A percentile compares a stretch with the other conserved stretches of the same genome.
Evolutionary conservation across 2,797 vertebrate genomes (phyloP).

Genomic region (Neosalanx taihuensis): DNA sequence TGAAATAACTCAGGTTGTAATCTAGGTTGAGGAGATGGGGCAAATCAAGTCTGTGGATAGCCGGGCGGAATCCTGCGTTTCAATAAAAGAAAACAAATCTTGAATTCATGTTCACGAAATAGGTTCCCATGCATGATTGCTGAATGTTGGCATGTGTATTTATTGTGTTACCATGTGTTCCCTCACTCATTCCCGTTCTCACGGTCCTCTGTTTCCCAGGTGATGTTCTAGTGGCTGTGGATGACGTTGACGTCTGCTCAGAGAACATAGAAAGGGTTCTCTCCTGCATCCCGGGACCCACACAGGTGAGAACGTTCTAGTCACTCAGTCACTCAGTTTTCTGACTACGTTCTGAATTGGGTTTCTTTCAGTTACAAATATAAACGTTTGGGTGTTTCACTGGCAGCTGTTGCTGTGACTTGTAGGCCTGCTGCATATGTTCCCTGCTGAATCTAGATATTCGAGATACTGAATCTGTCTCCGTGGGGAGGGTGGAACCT

Average conservation of each 20-base stretch:
- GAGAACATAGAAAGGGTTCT: constrained; percentile 96
- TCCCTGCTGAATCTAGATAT: constrained; percentile 19
- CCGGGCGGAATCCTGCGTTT: constrained; percentile 45
- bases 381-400: no score
- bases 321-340: no score
- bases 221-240: constrained; percentile 88
- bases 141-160: no score
- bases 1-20: constrained; percentile 52
- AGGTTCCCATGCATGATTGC: no score
- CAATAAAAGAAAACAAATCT: no score
- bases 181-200: no score
- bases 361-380: not conserved
- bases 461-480: no score
- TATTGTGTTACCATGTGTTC: not conserved
- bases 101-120: no score
- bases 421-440: no score
- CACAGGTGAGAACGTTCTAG: constrained; percentile 76
- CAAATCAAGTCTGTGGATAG: constrained; percentile 22
- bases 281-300: constrained; percentile 91
- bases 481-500: constrained; percentile 30
- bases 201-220: constrained; percentile 69
- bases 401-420: not conserved
- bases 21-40: constrained; percentile 36
- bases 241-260: constrained; percentile 89
- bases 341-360: no score